Conservation (phyloP, 2,797 vertebrate genomes). For the Toxotes lorentzi region DNA sequence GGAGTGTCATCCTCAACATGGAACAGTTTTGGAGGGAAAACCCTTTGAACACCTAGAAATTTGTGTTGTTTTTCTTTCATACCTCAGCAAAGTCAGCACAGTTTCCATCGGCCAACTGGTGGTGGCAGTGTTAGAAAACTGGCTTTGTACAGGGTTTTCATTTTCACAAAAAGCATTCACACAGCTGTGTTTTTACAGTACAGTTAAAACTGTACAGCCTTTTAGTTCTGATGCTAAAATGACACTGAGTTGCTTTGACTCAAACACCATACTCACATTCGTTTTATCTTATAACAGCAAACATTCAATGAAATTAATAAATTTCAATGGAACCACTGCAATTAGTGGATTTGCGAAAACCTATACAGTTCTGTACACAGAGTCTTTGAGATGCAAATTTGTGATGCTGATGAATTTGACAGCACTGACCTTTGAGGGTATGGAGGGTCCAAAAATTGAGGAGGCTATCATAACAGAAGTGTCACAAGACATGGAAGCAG, state of each 20-base stretch:
- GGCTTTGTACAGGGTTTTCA: neutral
- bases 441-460: neutral
- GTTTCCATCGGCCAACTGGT: constrained; percentile 20
- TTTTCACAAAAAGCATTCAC: neutral
- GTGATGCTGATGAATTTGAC: neutral
- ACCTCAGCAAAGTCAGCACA: constrained; percentile 26
- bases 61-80: constrained; percentile 33
- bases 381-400: neutral
- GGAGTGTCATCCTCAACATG: neutral
- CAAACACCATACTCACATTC: neutral
- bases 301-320: neutral
- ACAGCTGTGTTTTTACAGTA: neutral
- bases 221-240: neutral
- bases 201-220: neutral
- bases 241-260: neutral
- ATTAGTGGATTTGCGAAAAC: too few species aligned
- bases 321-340: too few species aligned
- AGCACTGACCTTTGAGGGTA: neutral
- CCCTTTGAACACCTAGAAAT: constrained; percentile 9
- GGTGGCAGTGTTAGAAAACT: neutral
- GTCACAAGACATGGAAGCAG: neutral
- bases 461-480: neutral
- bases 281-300: neutral
- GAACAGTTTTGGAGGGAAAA: neutral
- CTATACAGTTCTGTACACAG: too few species aligned